Evolutionary conservation across 2,888 invertebrate species (phyloP), one percentile per base, ranked within the genome.

Genomic region (Axea sp.): DNA sequence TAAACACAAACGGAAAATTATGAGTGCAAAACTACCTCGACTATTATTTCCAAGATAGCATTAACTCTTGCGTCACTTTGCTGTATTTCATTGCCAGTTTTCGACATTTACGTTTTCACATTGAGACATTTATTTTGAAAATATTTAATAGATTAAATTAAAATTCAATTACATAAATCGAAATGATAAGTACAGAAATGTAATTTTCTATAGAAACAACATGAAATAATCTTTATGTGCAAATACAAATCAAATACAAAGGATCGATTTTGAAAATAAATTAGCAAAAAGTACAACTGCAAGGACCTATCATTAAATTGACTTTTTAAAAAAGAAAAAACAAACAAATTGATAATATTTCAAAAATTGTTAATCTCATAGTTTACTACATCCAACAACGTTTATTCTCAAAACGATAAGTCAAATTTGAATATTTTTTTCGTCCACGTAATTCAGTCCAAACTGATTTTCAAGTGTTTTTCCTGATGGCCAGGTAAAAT

Each of bases 1-100:
- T n/a, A 26, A 59, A 49, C 35, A 15, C 37, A 51, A 57, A 68
- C 45, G 24, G 73, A 55, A 49, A 73, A 35, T 55, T 55, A 67
- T 35, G 60, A 47, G 53, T 39, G 65, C 39, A 51, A 53, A 65
- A 60, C 59, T 41, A 15, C 33, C 9, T 8, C 15, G 19, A 41
- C 22, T 49, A 41, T 49, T 47, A 49, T 24, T 11, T 8, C 35
- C 11, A 3, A 14, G 31, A 35, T 39, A 41, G 39, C 17, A 45
- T 45, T 41, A 55, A 49, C 67, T 67, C 49, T 49, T 41, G 22
- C 62, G 39, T 62, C 62, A 30, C 28, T 30, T 62, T 15, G 39
- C 30, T n/a, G 47, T 47, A 62, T 43, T 49, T 47, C 28, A 37
- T 47, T 45, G 35, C 45, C 17, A 41, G 15, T 11, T 43, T 33